Evolutionary conservation across 1,140 invertebrate genomes (phyloP), one percentile per base, ranked within the genome.

Genomic region (Paracyclopina nana): DNA sequence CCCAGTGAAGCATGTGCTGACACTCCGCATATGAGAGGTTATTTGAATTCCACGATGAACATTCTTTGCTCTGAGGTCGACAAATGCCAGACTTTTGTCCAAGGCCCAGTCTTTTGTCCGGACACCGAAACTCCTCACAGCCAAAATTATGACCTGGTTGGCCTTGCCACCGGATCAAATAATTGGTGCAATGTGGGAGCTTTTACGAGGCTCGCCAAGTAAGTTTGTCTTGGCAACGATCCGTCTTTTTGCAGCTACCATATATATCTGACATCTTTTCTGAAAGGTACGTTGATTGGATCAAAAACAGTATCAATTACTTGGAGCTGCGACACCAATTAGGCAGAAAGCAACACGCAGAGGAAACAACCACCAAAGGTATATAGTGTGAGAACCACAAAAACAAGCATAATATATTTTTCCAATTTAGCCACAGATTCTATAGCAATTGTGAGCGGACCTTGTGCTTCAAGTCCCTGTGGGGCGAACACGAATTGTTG

Each of bases 61-160:
- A 28, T 48, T 16, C 16, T 48, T 48, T 48, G 45, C 18, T 22
- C 45, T 42, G 40, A 48, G 16, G 45, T 48, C 20, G 30, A 27
- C 25, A 14, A 48, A 22, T 48, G 45, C 28, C 34, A 16, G 2
- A 38, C 14, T n/a, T 16, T 28, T 16, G 29, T 48, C 22, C 45
- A 25, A 14, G 45, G 45, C 22, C 45, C 45, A 28, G 45, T 48
- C 4, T 48, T 29, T 31, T 48, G 45, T 22, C n/a, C 22, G 12
- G 45, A 48, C 30, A 14, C 27, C 27, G 45, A 28, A n/a, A n/a
- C n/a, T 22, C n/a, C 22, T 22, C 24, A 48, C 30, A 14, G 30
- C 27, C 24, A 28, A 25, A 22, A 28, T 12, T 26, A 27, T 31
- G 25, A 27, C 12, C 24, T 48, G 20, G 27, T 48, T 22, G 45